phyloP scores from a whole-genome alignment of 2,888 invertebrate species.

The Macroteleia sp. region DNA sequence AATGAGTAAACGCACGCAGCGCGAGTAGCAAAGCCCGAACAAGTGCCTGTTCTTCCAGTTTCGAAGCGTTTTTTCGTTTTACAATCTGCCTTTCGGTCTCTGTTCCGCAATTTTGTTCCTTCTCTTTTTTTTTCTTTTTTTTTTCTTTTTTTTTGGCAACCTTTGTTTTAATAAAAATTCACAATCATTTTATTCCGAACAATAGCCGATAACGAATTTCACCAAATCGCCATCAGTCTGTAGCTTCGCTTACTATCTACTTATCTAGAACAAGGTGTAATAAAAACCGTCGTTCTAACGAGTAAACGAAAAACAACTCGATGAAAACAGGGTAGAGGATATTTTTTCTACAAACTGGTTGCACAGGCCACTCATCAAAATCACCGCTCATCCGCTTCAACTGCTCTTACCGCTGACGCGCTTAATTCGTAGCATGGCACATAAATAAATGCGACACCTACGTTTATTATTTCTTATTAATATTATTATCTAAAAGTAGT shows the following conservation, averaged over 20 bases:
- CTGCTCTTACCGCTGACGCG: slow-evolving; percentile 62
- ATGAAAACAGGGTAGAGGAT: too few species aligned
- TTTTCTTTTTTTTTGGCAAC: slow-evolving; percentile 11
- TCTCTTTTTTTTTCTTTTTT: background rate
- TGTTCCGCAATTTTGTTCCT: background rate
- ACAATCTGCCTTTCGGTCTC: slow-evolving; percentile 2
- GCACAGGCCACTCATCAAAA: slow-evolving; percentile 44
- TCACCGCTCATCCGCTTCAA: slow-evolving; percentile 39
- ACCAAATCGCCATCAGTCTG: slow-evolving; percentile 21
- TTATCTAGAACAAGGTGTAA: slow-evolving; percentile 18
- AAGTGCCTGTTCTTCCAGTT: slow-evolving; percentile 53
- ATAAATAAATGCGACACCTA: slow-evolving; percentile 79
- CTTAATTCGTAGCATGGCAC: slow-evolving; percentile 71
- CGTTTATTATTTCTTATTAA: slow-evolving; percentile 71
- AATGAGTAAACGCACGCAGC: slow-evolving; percentile 74
- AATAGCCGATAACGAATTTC: slow-evolving; percentile 27
- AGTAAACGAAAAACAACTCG: background rate
- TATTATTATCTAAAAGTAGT: slow-evolving; percentile 79
- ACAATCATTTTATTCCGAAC: background rate
- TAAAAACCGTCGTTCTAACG: background rate
- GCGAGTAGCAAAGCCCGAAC: slow-evolving; percentile 62
- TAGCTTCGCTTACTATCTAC: slow-evolving; percentile 25
- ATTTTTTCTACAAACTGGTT: slow-evolving; percentile 19
- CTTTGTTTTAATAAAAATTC: slow-evolving; percentile 14
- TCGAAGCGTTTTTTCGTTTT: slow-evolving; percentile 29